Evolutionary conservation across 92 coral and sea anemone genomes (phyloP).

Genomic region (Porites lobata): DNA sequence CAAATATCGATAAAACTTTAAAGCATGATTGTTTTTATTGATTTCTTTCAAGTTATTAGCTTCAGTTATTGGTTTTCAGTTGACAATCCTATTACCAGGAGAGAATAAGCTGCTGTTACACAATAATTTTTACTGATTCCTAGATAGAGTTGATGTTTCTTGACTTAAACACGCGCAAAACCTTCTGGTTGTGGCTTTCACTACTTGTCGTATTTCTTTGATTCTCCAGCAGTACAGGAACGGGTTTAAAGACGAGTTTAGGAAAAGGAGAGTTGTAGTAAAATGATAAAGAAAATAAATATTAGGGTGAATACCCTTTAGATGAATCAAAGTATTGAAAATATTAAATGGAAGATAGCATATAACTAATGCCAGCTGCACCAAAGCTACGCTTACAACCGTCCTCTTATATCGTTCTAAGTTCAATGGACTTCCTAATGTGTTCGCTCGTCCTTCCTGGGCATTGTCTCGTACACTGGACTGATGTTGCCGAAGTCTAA

Average conservation of each 20-base stretch:
- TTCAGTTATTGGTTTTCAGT: no score
- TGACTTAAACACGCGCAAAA: neutral
- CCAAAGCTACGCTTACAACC: conserved; percentile 1
- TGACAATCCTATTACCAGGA: no score
- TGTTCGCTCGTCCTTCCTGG: neutral
- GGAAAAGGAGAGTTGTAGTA: neutral
- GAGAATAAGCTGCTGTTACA: no score
- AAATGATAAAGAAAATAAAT: neutral
- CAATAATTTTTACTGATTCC: no score
- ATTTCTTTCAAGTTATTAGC: no score
- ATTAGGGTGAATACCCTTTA: neutral
- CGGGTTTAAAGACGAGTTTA: conserved; percentile 21
- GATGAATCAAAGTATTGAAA: no score
- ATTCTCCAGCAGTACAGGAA: neutral
- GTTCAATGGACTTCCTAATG: neutral
- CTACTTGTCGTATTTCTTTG: neutral
- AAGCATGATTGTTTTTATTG: no score
- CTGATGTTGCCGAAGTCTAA: conserved; percentile 1
- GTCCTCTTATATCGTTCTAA: conserved; percentile 6
- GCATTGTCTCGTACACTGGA: neutral
- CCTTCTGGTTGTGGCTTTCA: neutral
- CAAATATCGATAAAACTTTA: no score
- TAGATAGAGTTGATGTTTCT: neutral
- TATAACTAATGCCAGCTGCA: conserved; percentile 5
- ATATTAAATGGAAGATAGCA: conserved; percentile 1